Base-by-base conservation (phyloP, 2,113 vertebrate genomes). In the Eira barbara region DNA sequence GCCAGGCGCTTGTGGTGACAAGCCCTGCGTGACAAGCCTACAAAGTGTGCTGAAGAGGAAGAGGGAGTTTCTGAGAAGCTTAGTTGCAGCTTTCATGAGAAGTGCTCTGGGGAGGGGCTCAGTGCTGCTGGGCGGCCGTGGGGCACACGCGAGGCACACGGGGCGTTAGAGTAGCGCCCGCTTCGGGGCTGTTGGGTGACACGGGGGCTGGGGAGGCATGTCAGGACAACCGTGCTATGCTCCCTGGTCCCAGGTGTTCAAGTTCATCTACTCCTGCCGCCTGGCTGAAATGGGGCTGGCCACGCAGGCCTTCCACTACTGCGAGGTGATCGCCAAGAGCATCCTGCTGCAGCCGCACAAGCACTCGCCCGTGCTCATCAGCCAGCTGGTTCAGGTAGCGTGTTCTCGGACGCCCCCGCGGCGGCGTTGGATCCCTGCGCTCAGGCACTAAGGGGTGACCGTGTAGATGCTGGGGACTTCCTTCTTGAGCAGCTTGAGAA, bases 221-320 rank as follows among this genome's bases (percentile, higher is more conserved):
- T 0, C 1, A 5, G 7, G 34, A 4, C 0, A 7, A 4, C 69
- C 4, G 0, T 3, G 5, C 18, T 4, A 0, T 27, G 6, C 45
- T 11, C 61, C 4, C 36, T 4, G 6, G 6, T 82, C 79, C 27
- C 14, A 99, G 99, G 99, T 99, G 94, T 99, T 99, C 96, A 99
- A 99, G 93, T 99, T 99, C 98, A 99, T 99, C 98, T 99, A 99
- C 67, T 99, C 99, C 27, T 99, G 99, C 96, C 99, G 99, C 15
- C 98, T 99, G 96, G 99, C 99, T 14, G 99, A 99, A 96, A 98
- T 99, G 80, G 99, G 99, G 5, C 99, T 99, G 0, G 99, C 99
- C 42, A 99, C 99, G 2, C 99, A 99, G 97, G 99, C 99, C 87
- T 99, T 99, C 95, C 99, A 99, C 96, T 99, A 99, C 97, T 99